Percentiles rank a stretch among this genome's conserved stretches.
Conservation (phyloP, 2,888 invertebrate genomes). For the Lasioglossum malachurum region DNA sequence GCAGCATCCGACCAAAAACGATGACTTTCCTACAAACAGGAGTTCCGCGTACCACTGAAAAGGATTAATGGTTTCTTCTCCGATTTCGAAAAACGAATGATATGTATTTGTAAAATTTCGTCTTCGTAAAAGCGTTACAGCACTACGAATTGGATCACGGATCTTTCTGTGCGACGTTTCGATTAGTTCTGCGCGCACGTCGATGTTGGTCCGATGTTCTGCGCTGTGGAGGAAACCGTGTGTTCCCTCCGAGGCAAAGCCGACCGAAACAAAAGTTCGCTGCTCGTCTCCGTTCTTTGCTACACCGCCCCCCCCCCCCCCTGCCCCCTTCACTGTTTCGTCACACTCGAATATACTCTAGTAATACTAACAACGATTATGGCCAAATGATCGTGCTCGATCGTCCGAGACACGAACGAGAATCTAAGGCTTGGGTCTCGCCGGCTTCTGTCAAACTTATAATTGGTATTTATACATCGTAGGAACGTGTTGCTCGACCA, state of each 20-base stretch:
- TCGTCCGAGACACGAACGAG: neutral
- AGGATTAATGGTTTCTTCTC: neutral
- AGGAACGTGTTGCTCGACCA: slow-evolving; percentile 61
- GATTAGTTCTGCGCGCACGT: too few species aligned
- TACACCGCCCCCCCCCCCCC: neutral
- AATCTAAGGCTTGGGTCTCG: slow-evolving; percentile 10
- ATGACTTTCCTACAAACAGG: too few species aligned
- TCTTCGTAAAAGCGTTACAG: neutral
- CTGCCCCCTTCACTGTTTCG: neutral
- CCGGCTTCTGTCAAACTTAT: neutral
- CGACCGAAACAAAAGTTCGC: neutral
- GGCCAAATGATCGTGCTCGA: slow-evolving; percentile 12
- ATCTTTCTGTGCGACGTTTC: neutral
- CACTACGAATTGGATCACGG: neutral
- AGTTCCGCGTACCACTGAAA: neutral
- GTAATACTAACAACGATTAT: slow-evolving; percentile 40
- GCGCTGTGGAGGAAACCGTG: neutral
- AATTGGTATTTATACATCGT: slow-evolving; percentile 17
- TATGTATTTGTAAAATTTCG: neutral
- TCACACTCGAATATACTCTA: slow-evolving; percentile 25
- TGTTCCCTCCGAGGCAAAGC: too few species aligned
- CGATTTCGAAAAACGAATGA: neutral
- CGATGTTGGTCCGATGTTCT: neutral
- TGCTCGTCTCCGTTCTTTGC: neutral
- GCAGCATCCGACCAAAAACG: neutral